Conservation (phyloP, 2,888 invertebrate species). For the Lacanobia wlatinum region DNA sequence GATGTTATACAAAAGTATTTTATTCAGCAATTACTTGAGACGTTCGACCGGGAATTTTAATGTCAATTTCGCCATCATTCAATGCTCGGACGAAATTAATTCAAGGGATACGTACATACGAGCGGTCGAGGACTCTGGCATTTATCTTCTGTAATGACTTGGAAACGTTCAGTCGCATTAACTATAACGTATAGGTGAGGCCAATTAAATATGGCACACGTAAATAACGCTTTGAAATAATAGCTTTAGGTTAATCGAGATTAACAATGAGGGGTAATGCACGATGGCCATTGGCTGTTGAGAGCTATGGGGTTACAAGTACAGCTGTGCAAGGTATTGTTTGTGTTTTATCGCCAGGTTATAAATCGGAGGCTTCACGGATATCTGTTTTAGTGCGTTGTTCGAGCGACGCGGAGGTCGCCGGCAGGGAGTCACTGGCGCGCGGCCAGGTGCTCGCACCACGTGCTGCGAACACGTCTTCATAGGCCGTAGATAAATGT, state of each 20-base stretch:
- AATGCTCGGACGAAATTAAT: slow-evolving; percentile 88
- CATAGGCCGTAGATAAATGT: slow-evolving; percentile 74
- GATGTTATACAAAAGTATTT: slow-evolving; percentile 89
- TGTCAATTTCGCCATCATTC: slow-evolving; percentile 90
- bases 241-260: slow-evolving; percentile 77
- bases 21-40: slow-evolving; percentile 90
- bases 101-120: slow-evolving; percentile 81
- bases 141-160: slow-evolving; percentile 87
- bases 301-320: slow-evolving; percentile 11
- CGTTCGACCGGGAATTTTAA: slow-evolving; percentile 88
- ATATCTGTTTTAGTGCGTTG: slow-evolving; percentile 69
- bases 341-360: slow-evolving; percentile 65
- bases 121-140: slow-evolving; percentile 72
- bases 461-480: slow-evolving; percentile 80
- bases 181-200: slow-evolving; percentile 82
- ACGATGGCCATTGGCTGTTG: slow-evolving; percentile 6
- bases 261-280: slow-evolving; percentile 56
- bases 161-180: slow-evolving; percentile 82
- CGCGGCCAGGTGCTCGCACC: slow-evolving; percentile 78
- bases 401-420: slow-evolving; percentile 70
- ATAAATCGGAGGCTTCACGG: slow-evolving; percentile 72
- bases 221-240: slow-evolving; percentile 82
- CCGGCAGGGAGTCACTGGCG: slow-evolving; percentile 75
- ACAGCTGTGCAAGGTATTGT: slow-evolving; percentile 34
- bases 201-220: slow-evolving; percentile 86